Base-by-base conservation (phyloP, 1,140 invertebrate genomes). In the Bathynomus jamesi region DNA sequence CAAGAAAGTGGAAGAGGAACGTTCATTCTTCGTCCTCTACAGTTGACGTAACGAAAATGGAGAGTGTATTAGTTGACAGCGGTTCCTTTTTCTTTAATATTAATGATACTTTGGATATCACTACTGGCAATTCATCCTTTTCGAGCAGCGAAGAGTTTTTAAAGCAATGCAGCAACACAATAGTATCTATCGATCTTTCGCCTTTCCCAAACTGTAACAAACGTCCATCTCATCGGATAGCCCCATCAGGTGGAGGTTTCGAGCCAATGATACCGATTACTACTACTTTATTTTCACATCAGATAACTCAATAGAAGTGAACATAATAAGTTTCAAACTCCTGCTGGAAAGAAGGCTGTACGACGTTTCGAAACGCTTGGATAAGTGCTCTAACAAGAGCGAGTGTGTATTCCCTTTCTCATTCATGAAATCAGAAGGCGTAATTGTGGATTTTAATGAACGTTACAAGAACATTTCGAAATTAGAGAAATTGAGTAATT, bases 281-380 rank as follows among this genome's bases (percentile, higher is more conserved):
- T 67, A 70, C 28, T 74, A 74, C 69, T 70, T 74, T 60, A 74
- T 74, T 27, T 74, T 74, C 64, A 74, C 72, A 27, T 74, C 72
- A 0, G 72, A 74, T 61, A 74, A 74, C 31, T 62, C 29, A 21
- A 61, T 70, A 30, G 72, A 74, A 32, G 28, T 61, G 1, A 74
- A 74, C 60, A 21, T 67, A 24, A 21, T 74, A 27, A 69, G 69
- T 21, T 74, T 74, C 60, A n/a, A 67, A 10, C 28, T 74, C 11
- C 31, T 70, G 24, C 21, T 74, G 24, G 28, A 70, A 28, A 63
- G 72, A 32, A 40, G 32, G 25, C 69, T 31, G 24, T 74, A 74
- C 28, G 68, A 74, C 31, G 69, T 70, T 7, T 62, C 46, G 17
- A 21, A 40, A 17, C 25, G 60, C 4, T n/a, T 74, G 21, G 63